Percentiles rank a stretch among this genome's conserved stretches.
These are phyloP conservation scores for Dolichopus griseipennis DNA, from an alignment of 2,888 invertebrate genomes.

Conservation along the genomic window DNA sequence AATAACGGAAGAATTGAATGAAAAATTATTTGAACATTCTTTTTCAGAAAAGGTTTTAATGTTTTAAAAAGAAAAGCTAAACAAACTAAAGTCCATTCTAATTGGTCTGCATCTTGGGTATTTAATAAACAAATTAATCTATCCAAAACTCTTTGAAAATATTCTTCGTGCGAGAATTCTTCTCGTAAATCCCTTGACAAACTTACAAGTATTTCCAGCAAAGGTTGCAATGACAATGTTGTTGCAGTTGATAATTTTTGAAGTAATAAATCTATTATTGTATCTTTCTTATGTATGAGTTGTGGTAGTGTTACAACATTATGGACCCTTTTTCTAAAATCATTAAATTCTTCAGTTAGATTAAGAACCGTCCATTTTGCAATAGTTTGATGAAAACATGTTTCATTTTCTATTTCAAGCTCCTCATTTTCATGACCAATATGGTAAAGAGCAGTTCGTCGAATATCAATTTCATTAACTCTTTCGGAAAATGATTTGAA, in stretches of 20 bases:
- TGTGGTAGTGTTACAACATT: constrained; percentile 75
- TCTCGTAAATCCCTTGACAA: constrained; percentile 65
- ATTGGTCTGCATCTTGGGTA: constrained; percentile 69
- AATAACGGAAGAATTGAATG: constrained; percentile 65
- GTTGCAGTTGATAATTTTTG: constrained; percentile 66
- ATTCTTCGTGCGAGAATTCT: constrained; percentile 68
- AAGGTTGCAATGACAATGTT: constrained; percentile 64
- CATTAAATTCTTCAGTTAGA: constrained; percentile 69
- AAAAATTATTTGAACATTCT: constrained; percentile 66
- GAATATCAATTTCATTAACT: constrained; percentile 72
- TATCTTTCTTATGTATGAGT: constrained; percentile 68
- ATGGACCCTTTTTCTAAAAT: constrained; percentile 66
- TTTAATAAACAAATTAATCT: constrained; percentile 61
- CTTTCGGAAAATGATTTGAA: constrained; percentile 82
- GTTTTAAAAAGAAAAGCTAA: constrained; percentile 87
- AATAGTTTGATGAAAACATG: constrained; percentile 72
- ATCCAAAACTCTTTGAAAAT: constrained; percentile 68
- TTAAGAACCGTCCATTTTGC: constrained; percentile 87
- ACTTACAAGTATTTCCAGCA: constrained; percentile 61
- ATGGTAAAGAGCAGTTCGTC: constrained; percentile 72
- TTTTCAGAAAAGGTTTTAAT: constrained; percentile 72
- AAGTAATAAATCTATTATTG: constrained; percentile 61
- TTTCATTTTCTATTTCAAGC: constrained; percentile 56
- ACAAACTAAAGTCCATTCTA: constrained; percentile 79
- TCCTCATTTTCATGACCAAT: constrained; percentile 69